Conservation (phyloP, 2,888 invertebrate genomes). For the Drosophila bunnanda region DNA sequence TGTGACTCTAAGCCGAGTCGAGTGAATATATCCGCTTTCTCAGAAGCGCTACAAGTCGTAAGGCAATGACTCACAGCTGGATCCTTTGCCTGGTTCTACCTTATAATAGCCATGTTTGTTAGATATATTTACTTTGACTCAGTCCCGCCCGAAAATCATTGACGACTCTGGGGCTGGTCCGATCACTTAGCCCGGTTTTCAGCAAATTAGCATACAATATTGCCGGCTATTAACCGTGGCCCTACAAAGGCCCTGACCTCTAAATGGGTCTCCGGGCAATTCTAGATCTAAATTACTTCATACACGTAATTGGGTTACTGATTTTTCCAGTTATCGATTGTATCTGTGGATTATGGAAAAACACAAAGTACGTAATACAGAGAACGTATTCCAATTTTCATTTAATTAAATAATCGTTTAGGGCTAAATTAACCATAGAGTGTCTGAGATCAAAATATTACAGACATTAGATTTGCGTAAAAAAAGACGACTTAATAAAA, state of each 20-base stretch:
- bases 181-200: conserved; percentile 35
- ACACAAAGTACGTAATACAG: background rate
- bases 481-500: background rate
- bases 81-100: conserved; percentile 25
- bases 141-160: conserved; percentile 38
- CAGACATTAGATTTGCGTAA: background rate
- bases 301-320: conserved; percentile 4
- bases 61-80: conserved; percentile 22
- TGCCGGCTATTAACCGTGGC: conserved; percentile 41
- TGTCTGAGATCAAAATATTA: background rate
- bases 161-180: conserved; percentile 29
- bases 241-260: conserved; percentile 41
- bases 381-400: conserved; percentile 1
- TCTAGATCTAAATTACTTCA: conserved; percentile 18
- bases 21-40: conserved; percentile 6
- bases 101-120: conserved; percentile 18
- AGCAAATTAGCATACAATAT: conserved; percentile 51
- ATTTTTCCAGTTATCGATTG: conserved; percentile 6
- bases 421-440: background rate
- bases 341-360: conserved; percentile 1
- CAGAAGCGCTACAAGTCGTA: conserved; percentile 4
- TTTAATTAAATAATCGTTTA: background rate
- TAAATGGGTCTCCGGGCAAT: conserved; percentile 22
- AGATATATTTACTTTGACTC: conserved; percentile 23
- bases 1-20: background rate